These are phyloP conservation scores for Cataglyphis rosenhaueri DNA, from an alignment of 2,888 invertebrate genomes.

Conservation along the genomic window DNA sequence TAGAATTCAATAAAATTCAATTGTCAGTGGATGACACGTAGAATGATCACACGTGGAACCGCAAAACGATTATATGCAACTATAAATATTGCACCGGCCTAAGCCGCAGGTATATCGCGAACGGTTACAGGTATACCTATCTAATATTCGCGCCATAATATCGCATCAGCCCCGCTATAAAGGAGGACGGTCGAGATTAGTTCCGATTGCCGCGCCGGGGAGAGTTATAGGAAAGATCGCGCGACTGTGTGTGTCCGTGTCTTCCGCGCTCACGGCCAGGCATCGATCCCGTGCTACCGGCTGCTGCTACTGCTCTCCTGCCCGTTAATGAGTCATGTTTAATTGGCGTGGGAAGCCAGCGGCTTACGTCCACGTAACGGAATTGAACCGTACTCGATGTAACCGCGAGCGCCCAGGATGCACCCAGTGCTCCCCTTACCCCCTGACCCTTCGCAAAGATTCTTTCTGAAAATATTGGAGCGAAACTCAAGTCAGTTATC, in stretches of 20 bases:
- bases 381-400: constrained; percentile 80
- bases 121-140: constrained; percentile 60
- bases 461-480: constrained; percentile 17
- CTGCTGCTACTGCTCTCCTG: constrained; percentile 73
- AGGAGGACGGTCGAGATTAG: constrained; percentile 81
- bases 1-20: constrained; percentile 57
- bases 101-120: constrained; percentile 48
- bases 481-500: background rate
- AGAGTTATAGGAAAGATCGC: constrained; percentile 78
- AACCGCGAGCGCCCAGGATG: constrained; percentile 60
- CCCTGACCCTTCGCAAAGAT: background rate
- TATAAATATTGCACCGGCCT: constrained; percentile 68
- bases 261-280: constrained; percentile 67
- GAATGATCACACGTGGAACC: background rate
- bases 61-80: constrained; percentile 60
- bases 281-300: constrained; percentile 82
- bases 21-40: constrained; percentile 53
- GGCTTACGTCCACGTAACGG: constrained; percentile 82
- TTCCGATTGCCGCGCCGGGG: constrained; percentile 80
- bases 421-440: constrained; percentile 56
- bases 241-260: constrained; percentile 2
- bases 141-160: constrained; percentile 67
- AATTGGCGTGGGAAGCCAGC: constrained; percentile 85
- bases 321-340: constrained; percentile 86
- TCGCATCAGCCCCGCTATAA: constrained; percentile 66